Base-by-base conservation (phyloP, 2,113 vertebrate genomes). In the Desmodus rotundus region DNA sequence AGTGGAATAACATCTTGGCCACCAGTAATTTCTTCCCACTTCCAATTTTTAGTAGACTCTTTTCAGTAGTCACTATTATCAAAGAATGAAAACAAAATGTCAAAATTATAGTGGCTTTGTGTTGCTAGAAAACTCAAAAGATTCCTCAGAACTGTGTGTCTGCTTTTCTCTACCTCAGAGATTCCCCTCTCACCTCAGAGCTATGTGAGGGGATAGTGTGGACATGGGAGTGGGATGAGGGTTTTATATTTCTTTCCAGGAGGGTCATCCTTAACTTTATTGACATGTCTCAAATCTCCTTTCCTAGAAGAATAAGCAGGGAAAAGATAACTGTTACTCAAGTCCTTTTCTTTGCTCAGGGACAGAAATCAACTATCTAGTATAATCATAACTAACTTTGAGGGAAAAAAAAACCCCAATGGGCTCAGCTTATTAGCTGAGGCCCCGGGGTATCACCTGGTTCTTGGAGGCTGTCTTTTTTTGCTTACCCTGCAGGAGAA, bases 111-210 rank as follows among this genome's bases (percentile, higher is more conserved):
- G 5, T 78, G 84, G n/a, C 28, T 87, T 73, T 85, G 22, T 80
- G 76, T 88, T 95, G 92, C 87, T 94, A 87, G 94, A 94, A 96
- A 85, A 86, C 20, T 82, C 65, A 50, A 83, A 95, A 78, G 20
- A 43, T 85, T 85, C 43, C 52, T 82, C 22, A 86, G 87, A 88
- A 76, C 12, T 73, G 56, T 9, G 3, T 47, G 10, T 85, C 31
- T 95, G 12, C 50, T 65, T 93, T 81, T 84, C 43, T 88, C 74
- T 76, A 17, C 61, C 56, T 73, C 10, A 13, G 73, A 91, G 70
- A 52, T 61, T 83, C 36, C 22, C 26, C 31, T 84, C 70, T 91
- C 11, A 31, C 12, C 81, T 68, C 61, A 26, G 28, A 56, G 77
- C 58, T 95, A 67, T 87, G 52, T 88, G 70, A 11, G 31, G 19